phyloP scores from a whole-genome alignment of 1,140 invertebrate species.

The Kradibia gibbosae region DNA sequence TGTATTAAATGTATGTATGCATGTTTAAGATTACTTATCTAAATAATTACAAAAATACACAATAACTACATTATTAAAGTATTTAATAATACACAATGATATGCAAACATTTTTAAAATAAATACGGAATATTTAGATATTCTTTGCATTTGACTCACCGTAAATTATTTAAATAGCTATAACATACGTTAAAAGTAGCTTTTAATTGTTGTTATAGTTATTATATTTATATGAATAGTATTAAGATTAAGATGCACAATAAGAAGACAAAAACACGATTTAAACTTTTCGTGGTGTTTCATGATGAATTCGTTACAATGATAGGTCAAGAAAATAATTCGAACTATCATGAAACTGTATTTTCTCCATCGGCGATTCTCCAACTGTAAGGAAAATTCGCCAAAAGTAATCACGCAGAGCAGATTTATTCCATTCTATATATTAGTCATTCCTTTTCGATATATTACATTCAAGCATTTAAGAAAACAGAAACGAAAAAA shows the following conservation, averaged over 20 bases:
- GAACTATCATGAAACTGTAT: slow-evolving; percentile 51
- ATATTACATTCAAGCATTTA: slow-evolving; percentile 42
- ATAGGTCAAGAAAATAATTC: slow-evolving; percentile 52
- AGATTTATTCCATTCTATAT: slow-evolving; percentile 60
- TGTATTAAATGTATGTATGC: no score
- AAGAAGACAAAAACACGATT: slow-evolving; percentile 45
- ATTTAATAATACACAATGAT: no score
- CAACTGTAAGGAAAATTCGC: slow-evolving; percentile 58
- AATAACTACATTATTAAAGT: no score
- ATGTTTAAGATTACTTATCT: no score
- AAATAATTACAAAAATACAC: no score
- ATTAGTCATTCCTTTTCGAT: slow-evolving; percentile 58
- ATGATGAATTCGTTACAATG: slow-evolving; percentile 48
- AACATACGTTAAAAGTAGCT: neutral
- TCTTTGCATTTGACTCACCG: neutral
- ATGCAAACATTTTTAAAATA: no score
- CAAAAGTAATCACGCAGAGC: slow-evolving; percentile 60
- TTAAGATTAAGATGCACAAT: neutral
- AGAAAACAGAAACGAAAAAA: slow-evolving; percentile 40
- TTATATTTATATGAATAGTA: slow-evolving; percentile 14
- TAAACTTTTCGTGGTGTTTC: slow-evolving; percentile 45
- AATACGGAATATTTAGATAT: neutral
- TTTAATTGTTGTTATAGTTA: slow-evolving; percentile 25
- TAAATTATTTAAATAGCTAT: neutral
- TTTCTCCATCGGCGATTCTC: slow-evolving; percentile 56